Conservation (phyloP, 2,797 vertebrate species). For the Novumbra hubbsi region DNA sequence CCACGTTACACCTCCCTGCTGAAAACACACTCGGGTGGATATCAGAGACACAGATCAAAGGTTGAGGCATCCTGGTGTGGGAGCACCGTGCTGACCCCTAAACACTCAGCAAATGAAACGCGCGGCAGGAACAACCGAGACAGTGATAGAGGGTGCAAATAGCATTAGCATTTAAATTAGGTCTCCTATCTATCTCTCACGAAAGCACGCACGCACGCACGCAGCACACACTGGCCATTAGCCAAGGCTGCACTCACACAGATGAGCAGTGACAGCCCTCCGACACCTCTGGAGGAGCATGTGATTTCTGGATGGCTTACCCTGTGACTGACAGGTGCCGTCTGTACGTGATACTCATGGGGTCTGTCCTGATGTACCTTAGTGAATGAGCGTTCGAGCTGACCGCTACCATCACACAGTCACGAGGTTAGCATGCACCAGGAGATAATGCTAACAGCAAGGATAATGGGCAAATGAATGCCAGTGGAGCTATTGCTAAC, state of each 20-base stretch:
- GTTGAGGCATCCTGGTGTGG: background rate
- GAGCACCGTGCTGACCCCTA: constrained; percentile 1
- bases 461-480: background rate
- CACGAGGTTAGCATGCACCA: constrained; percentile 36
- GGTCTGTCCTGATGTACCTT: constrained; percentile 24
- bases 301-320: constrained; percentile 12
- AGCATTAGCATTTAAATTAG: constrained; percentile 69
- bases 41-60: constrained; percentile 26
- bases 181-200: constrained; percentile 52
- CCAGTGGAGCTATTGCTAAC: background rate
- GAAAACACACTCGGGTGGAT: constrained; percentile 9
- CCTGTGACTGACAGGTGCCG: constrained; percentile 3
- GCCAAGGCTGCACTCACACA: constrained; percentile 63
- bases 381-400: constrained; percentile 10
- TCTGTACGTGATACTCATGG: constrained; percentile 28
- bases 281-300: constrained; percentile 43
- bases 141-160: constrained; percentile 32
- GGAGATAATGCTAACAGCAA: background rate
- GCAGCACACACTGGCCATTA: constrained; percentile 43
- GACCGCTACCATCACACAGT: background rate
- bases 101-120: constrained; percentile 51
- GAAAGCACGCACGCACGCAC: background rate
- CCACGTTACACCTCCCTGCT: constrained; percentile 9
- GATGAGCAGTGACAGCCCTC: constrained; percentile 59
- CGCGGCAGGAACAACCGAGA: constrained; percentile 16